phyloP scores from a whole-genome alignment of 1,140 invertebrate species.

The Palaemon carinicauda region DNA sequence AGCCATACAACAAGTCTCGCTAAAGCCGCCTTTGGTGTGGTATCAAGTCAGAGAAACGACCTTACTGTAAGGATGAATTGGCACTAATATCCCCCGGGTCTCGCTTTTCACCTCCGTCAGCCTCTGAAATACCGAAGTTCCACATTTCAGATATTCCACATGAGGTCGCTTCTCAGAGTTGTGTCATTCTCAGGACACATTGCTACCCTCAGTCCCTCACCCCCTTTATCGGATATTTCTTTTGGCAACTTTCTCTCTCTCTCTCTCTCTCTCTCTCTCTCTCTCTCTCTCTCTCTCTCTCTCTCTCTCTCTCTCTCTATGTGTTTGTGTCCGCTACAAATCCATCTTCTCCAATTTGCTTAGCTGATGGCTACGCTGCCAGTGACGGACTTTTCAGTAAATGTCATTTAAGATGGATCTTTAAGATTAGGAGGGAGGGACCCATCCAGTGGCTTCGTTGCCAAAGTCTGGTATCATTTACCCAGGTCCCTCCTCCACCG shows the following conservation, averaged over 20 bases:
- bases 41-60: neutral
- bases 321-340: too few relatives aligned
- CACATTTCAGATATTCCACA: slow-evolving; percentile 5
- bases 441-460: too few relatives aligned
- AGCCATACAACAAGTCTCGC: too few relatives aligned
- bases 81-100: neutral
- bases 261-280: too few relatives aligned
- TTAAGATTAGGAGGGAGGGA: too few relatives aligned
- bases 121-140: neutral
- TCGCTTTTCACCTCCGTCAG: neutral
- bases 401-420: neutral
- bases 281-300: too few relatives aligned
- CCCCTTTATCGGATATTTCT: neutral
- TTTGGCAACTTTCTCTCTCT: too few relatives aligned
- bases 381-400: neutral
- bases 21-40: too few relatives aligned
- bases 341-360: neutral
- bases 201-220: neutral
- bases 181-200: neutral
- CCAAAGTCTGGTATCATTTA: too few relatives aligned
- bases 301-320: too few relatives aligned
- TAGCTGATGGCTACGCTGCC: neutral
- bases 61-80: neutral
- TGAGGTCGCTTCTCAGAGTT: neutral
- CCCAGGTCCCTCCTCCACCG: too few relatives aligned